Base-by-base conservation (phyloP, 2,888 invertebrate genomes). In the Apodemia zela region DNA sequence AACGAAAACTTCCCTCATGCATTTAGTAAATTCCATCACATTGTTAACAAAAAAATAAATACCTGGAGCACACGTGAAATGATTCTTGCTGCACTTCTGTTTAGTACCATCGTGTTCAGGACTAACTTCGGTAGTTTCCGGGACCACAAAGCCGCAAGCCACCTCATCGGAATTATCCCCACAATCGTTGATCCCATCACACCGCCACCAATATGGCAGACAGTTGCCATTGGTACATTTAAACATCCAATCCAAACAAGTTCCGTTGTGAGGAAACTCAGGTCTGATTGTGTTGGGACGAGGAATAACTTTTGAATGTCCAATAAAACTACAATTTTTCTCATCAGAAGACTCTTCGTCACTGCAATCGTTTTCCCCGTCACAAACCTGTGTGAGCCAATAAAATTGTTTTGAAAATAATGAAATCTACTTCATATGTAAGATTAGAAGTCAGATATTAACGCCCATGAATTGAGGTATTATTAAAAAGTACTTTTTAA, bases 191-290 rank as follows among this genome's bases (percentile, higher is more conserved):
- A 95, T 94, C 0, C 85, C 93, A 75, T 97, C 97, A 75, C 97
- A 97, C 68, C 95, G 94, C 97, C 96, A 96, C 95, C 95, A 95
- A 68, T 94, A 94, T 0, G 96, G 96, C 59, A 96, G 91, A 74
- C 96, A 96, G 78, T 94, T 94, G 11, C 85, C 93, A 71, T 95
- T 95, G 18, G 90, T 84, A 74, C 97, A 97, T 71, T 92, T 93
- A 77, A 95, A 96, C 96, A 96, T 96, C 95, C 95, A 96, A 68
- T 95, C 94, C 59, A 93, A 92, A 73, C 96, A 96, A 0, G 92
- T 84, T 7, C 75, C 75, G 70, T 87, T 85, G 68, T 74, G 65
- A 75, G 81, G 74, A 75, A 79, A 79, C 3, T 71, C 70, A 0
- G 76, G 73, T 11, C 67, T 67, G 3, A 73, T 71, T 4, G 69